These are phyloP conservation scores for Nylanderia fulva DNA, from an alignment of 1,140 invertebrate genomes.

Conservation along the genomic window DNA sequence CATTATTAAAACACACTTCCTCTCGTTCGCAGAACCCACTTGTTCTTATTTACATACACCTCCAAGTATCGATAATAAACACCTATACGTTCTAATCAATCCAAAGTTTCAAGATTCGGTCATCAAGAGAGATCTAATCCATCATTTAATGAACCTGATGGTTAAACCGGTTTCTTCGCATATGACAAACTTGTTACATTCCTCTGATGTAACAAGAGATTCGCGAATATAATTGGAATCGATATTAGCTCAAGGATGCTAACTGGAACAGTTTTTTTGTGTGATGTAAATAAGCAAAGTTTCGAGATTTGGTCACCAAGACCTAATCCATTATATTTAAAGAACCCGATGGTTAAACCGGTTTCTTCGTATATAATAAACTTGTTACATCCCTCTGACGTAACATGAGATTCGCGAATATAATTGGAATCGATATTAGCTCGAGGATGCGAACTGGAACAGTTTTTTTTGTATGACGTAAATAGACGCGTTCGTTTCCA, in stretches of 20 bases:
- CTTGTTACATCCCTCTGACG: slow-evolving; percentile 36
- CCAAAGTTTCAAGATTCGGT: background rate
- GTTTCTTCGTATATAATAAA: slow-evolving; percentile 16
- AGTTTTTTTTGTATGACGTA: background rate
- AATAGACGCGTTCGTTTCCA: background rate
- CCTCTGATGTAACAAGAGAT: slow-evolving; percentile 39
- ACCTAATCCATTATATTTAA: no score
- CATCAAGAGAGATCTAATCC: no score
- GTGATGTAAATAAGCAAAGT: background rate
- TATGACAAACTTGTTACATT: slow-evolving; percentile 24
- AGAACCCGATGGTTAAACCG: slow-evolving; percentile 34
- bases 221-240: background rate
- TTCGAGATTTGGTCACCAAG: slow-evolving; percentile 11
- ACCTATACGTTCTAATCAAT: no score
- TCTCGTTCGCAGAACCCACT: slow-evolving; percentile 34
- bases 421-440: background rate
- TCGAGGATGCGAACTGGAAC: background rate
- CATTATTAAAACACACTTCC: slow-evolving; percentile 56
- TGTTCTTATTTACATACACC: slow-evolving; percentile 31
- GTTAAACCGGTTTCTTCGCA: slow-evolving; percentile 34
- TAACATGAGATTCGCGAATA: slow-evolving; percentile 11
- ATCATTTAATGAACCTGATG: no score
- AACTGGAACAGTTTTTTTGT: background rate
- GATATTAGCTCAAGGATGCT: background rate
- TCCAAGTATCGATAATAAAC: background rate